phyloP scores from a whole-genome alignment of 2,888 invertebrate genomes.

The Drosophila rubida region DNA sequence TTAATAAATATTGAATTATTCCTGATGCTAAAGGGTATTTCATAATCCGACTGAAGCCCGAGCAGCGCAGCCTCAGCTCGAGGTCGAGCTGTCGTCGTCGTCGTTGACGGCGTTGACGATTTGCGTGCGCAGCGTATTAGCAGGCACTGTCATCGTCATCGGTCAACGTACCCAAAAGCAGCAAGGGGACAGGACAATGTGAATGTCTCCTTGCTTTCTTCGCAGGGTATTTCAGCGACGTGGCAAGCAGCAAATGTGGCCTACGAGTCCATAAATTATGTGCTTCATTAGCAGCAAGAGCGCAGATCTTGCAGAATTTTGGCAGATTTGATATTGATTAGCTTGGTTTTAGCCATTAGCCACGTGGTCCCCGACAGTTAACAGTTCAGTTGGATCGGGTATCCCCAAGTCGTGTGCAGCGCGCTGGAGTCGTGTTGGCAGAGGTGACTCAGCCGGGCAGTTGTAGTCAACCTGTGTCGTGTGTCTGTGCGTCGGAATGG shows the following conservation, averaged over 20 bases:
- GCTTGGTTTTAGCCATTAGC: too few relatives aligned
- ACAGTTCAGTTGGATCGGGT: too few relatives aligned
- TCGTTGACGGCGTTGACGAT: conserved; percentile 16
- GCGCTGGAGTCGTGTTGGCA: conserved; percentile 17
- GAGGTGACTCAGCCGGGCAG: conserved; percentile 35
- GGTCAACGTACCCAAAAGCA: conserved; percentile 34
- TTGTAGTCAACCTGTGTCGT: conserved; percentile 29
- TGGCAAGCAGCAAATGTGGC: too few relatives aligned
- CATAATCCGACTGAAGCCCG: background rate
- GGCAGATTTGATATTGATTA: too few relatives aligned
- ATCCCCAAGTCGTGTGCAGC: background rate
- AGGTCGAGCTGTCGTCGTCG: background rate
- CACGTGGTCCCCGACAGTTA: too few relatives aligned
- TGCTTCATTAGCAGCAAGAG: too few relatives aligned
- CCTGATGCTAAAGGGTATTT: conserved; percentile 16
- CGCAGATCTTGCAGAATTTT: too few relatives aligned
- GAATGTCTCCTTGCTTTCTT: background rate
- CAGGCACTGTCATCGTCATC: conserved; percentile 46
- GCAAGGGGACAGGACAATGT: background rate
- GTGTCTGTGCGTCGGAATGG: conserved; percentile 35
- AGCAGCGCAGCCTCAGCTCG: background rate
- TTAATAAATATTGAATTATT: conserved; percentile 21
- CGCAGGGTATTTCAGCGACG: background rate
- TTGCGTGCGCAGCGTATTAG: conserved; percentile 52
- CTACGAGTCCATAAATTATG: too few relatives aligned